phyloP scores from a whole-genome alignment of 2,888 invertebrate genomes.

The Nebria brevicollis region DNA sequence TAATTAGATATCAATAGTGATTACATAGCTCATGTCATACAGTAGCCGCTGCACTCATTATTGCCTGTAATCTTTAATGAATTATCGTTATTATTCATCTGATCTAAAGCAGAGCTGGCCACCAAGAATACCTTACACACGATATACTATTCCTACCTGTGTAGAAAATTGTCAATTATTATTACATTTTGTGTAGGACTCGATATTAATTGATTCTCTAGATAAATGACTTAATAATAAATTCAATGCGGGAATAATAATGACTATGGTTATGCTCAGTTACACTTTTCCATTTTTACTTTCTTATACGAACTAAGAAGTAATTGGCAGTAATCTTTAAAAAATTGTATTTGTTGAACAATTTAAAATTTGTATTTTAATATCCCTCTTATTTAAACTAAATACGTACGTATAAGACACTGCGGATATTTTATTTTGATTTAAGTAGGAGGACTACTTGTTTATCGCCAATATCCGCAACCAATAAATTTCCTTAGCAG shows the following conservation, averaged over 20 bases:
- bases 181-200: background rate
- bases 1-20: background rate
- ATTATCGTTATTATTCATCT: background rate
- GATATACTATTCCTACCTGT: background rate
- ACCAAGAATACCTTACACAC: background rate
- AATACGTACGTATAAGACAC: no score
- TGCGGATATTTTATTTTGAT: no score
- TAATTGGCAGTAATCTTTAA: no score
- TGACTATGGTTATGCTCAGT: no score
- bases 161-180: background rate
- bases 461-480: background rate
- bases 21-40: constrained; percentile 1
- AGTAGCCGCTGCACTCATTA: constrained; percentile 1
- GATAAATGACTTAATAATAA: background rate
- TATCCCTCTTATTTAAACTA: no score
- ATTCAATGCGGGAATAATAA: background rate
- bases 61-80: constrained; percentile 1
- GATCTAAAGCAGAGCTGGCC: background rate
- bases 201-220: background rate
- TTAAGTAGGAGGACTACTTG: background rate
- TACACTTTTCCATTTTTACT: no score
- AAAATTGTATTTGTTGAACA: no score
- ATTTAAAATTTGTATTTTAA: no score
- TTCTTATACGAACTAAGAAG: no score
- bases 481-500: background rate